Conservation (phyloP, 2,797 vertebrate genomes). For the Hippopotamyrus pictus region DNA sequence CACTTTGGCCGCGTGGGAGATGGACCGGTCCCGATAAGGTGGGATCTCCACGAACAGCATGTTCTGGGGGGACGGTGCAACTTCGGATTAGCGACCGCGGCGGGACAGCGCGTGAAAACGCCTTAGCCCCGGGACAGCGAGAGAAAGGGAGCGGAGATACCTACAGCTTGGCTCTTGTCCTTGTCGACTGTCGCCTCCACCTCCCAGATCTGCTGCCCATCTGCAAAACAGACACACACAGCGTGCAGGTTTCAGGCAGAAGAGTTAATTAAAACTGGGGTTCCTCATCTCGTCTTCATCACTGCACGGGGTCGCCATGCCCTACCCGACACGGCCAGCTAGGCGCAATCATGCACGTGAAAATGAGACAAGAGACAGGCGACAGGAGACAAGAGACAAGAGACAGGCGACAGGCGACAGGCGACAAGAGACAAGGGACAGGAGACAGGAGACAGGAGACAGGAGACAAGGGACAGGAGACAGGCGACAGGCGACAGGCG, state of each 20-base stretch:
- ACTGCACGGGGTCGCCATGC: neutral
- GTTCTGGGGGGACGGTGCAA: conserved; percentile 59
- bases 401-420: too few relatives aligned
- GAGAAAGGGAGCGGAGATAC: conserved; percentile 41
- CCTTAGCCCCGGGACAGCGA: neutral
- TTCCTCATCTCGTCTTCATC: neutral
- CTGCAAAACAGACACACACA: conserved; percentile 50
- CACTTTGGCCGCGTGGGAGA: conserved; percentile 77
- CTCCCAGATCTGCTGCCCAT: conserved; percentile 97
- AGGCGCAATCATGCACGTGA: neutral
- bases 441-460: too few relatives aligned
- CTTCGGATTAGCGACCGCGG: neutral
- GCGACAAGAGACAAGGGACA: too few relatives aligned
- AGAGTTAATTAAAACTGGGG: conserved; percentile 24
- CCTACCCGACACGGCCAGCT: neutral
- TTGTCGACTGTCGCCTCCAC: conserved; percentile 97
- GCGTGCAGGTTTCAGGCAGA: neutral
- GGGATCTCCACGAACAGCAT: conserved; percentile 95
- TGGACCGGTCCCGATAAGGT: conserved; percentile 77
- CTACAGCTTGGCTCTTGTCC: conserved; percentile 94
- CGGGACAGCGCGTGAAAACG: neutral
- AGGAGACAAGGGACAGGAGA: too few relatives aligned
- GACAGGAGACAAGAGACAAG: too few relatives aligned
- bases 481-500: too few relatives aligned
- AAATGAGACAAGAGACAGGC: neutral